Base-by-base conservation (phyloP, 2,888 invertebrate species). In the Dione vanillae region DNA sequence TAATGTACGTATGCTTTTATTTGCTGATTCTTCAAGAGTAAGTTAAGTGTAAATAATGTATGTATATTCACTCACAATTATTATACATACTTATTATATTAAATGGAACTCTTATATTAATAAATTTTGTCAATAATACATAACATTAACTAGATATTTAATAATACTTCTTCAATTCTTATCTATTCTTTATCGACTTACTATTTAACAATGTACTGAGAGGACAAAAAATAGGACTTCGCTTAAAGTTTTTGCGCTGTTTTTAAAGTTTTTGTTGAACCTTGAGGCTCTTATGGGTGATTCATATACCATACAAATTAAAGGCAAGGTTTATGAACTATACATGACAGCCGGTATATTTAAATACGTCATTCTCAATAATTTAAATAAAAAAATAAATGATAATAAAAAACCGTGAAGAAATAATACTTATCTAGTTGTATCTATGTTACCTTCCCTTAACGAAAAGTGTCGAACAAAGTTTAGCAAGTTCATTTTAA, bases 231-330 rank as follows among this genome's bases (percentile, higher is more conserved):
- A 52, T 49, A 6, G 61, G 12, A 52, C 37, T 40, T 59, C 37
- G 45, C 45, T 59, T 20, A 47, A 43, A 65, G 47, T 74, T 67
- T 69, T 67, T 72, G 69, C 61, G 45, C 10, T 49, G 43, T 51
- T 66, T 41, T 66, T 56, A 59, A 64, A 19, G 56, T 65, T 71
- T 71, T 58, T 27, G 43, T 62, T 35, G 11, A 47, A 52, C 69
- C 66, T 54, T 69, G 72, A 61, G 49, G 59, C 49, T 37, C 54
- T 59, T 69, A 69, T 71, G 65, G 61, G 65, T 70, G 67, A 45
- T 51, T 20, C 64, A 27, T 58, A 51, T 54, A 45, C 41, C 49
- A 65, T 58, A 40, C 12, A 47, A 40, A 49, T 49, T 49, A 16
- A 2, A 59, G 14, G 41, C 43, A 14, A 43, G 8, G 43, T 12